phyloP scores from a whole-genome alignment of 2,113 vertebrate genomes.

The Macquaria australasica region DNA sequence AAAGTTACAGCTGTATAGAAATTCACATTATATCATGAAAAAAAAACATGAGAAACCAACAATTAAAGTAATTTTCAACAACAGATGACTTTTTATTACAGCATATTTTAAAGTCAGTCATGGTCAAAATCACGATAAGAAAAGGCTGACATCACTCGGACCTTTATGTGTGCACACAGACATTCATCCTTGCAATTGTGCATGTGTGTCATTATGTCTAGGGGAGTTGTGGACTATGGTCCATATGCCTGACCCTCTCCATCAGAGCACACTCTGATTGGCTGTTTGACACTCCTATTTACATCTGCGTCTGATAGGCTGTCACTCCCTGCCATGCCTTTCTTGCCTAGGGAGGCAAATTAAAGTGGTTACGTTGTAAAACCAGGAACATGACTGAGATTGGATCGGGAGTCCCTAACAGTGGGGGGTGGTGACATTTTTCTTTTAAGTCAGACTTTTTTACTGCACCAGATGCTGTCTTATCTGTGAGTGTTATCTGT shows the following conservation, averaged over 20 bases:
- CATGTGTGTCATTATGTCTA: constrained; percentile 14
- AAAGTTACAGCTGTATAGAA: too few species aligned
- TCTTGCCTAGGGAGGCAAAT: constrained; percentile 63
- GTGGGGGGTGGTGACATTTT: neutral
- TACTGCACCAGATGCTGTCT: constrained; percentile 3
- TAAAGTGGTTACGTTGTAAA: constrained; percentile 52
- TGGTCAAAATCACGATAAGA: neutral
- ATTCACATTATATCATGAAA: neutral
- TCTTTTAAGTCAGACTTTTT: constrained; percentile 5
- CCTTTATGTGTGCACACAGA: neutral
- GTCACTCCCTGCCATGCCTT: constrained; percentile 54
- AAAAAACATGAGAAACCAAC: neutral
- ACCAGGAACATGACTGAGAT: constrained; percentile 14
- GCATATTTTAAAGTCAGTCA: neutral
- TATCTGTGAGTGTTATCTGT: constrained; percentile 2
- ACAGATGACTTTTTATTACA: too few species aligned
- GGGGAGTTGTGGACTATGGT: constrained; percentile 45
- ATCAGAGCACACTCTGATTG: constrained; percentile 50
- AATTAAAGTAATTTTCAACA: neutral
- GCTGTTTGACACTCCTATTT: constrained; percentile 46
- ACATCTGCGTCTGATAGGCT: constrained; percentile 73
- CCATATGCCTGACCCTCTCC: constrained; percentile 73
- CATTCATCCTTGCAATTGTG: neutral
- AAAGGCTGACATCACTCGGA: neutral
- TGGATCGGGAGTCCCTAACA: constrained; percentile 57